Base-by-base conservation (phyloP, 2,888 invertebrate species). In the Osedax frankpressi region DNA sequence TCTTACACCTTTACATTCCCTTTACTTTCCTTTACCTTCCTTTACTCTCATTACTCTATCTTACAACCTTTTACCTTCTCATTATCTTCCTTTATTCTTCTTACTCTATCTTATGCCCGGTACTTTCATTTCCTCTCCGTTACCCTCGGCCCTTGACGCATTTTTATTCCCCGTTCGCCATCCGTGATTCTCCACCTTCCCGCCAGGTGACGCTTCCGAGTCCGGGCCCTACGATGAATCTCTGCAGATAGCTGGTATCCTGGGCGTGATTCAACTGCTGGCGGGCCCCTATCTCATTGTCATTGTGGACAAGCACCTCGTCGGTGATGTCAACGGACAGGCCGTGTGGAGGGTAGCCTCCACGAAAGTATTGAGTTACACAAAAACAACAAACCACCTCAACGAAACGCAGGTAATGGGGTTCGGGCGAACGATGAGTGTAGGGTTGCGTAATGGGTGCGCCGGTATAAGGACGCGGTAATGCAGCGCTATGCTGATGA, bases 241-340 rank as follows among this genome's bases (percentile, higher is more conserved):
- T 11, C 44, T 44, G 75, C 75, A 77, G 71, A 91, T 95, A 78
- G 93, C 91, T 86, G 95, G 95, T 0, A 89, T 96, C 76, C 86
- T 95, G 26, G 96, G 96, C 27, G 89, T 90, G 30, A 89, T 95
- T 75, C 89, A 89, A 75, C 87, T 95, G 0, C 86, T 94, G 75
- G 91, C 92, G 73, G 94, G 94, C 71, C 88, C 90, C 71, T 94
- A 95, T 83, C 86, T 96, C 75, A 88, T 96, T 75, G 90, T 95
- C 14, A 92, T 93, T 77, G 94, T 94, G 27, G 90, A 90, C 80
- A 89, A 92, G 75, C 88, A 90, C 85, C 88, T 89, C 86, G 87
- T 94, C 59, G 95, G 95, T 27, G 81, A 81, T 30, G 79, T 84
- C 6, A 76, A 77, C 63, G 83, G 82, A 0, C 80, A 84, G 75